Evolutionary conservation across 37 sponge, comb jelly and placozoan species (phyloP), one percentile per base, ranked within the genome.

Genomic region (Diacarnus erythraeanus): DNA sequence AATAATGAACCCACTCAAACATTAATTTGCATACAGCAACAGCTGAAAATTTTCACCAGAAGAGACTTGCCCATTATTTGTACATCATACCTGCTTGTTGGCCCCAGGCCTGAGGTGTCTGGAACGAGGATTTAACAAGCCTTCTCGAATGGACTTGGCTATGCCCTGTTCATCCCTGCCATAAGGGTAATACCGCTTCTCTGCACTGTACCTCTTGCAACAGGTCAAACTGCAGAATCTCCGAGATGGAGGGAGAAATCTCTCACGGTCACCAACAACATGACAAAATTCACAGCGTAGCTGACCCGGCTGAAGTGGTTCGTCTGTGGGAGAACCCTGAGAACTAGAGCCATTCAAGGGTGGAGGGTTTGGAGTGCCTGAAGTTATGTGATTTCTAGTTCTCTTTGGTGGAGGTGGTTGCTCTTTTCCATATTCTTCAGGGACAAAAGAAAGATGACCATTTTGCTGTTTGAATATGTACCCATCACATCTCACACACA

Each of bases 181-280:
- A 72, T 88, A 88, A 47, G 88, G 88, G 38, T 88, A 88, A 74
- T 88, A 88, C 27, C 64, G 2, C 65, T 38, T 59, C 77, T 76
- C 83, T 33, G 83, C 83, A 47, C 83, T 77, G 73, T 84, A 84
- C 18, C 85, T 41, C 79, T 88, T 88, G 75, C 89, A 88, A 57
- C 91, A 91, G 33, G 91, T 83, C 43, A 86, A 51, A 39, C 82
- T 59, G 65, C 91, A 91, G 70, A 91, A 91, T 39, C 90, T 76
- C 42, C 86, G 47, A 26, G 75, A 72, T 0, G 91, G 91, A 20
- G 86, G 39, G 25, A 91, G 57, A 57, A 86, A 86, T 15, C 38
- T 22, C 25, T 64, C 79, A 27, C 12, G 58, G 17, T 63, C 63
- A 0, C 64, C 80, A 0, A 71, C 34, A 0, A 72, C 37, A n/a